Base-by-base conservation (phyloP, 2,888 invertebrate species). In the Clanis bilineata region DNA sequence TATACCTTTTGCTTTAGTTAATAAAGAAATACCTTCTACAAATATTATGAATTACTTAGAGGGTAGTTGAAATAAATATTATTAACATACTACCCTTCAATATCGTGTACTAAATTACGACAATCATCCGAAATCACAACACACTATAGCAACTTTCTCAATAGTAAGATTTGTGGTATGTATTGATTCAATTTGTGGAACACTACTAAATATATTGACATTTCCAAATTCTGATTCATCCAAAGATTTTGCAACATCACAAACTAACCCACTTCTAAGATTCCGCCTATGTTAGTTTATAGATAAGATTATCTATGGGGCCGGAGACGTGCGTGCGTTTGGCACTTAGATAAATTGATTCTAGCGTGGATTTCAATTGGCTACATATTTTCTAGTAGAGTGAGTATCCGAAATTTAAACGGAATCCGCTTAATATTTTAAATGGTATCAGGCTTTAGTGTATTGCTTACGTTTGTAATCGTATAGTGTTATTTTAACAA, bases 261-360 rank as follows among this genome's bases (percentile, higher is more conserved):
- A 10, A 28, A 41, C 39, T 57, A 43, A 57, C 56, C 56, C 41
- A 57, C 25, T 43, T 43, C 28, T 28, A 15, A 41, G 25, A 39
- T 39, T 9, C 43, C 18, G 22, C 2, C 23, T 9, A 21, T 43
- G 43, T 57, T 57, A 10, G 25, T 28, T 18, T n/a, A 4, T 15
- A 25, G 56, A 57, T 57, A 57, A 57, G 56, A 57, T 57, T 57
- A 57, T 56, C 43, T 18, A 18, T 18, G 10, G 51, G 32, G 10
- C 4, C 9, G 10, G 51, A 41, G 41, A 41, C 18, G 41, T 41
- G 51, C 51, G 51, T 21, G 51, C 28, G 51, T 32, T 5, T 18
- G 28, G 51, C 51, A 51, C 51, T 51, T 51, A 51, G 51, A 51
- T 51, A 51, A 51, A 51, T 51, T 51, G 51, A 51, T 51, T 28